Percentiles rank a stretch among this genome's conserved stretches.
Conservation (phyloP, 2,113 vertebrate species). For the Serranochromis macrocephalus region DNA sequence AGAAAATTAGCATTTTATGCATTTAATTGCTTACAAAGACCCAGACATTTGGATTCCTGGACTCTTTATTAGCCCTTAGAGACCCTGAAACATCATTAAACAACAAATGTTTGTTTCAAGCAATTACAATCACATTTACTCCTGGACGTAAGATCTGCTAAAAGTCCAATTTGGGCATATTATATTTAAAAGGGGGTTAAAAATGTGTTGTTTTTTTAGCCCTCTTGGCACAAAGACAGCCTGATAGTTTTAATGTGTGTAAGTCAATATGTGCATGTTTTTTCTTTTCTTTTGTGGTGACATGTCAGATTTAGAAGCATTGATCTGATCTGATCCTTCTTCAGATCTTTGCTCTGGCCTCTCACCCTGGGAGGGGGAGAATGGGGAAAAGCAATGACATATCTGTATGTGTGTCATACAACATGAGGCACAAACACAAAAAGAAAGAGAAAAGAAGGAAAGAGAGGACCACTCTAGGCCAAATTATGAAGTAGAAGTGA, state of each 20-base stretch:
- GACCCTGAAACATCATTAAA: neutral
- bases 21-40: slow-evolving; percentile 24
- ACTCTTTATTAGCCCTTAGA: slow-evolving; percentile 10
- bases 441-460: neutral
- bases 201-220: neutral
- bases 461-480: neutral
- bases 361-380: neutral
- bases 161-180: neutral
- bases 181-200: neutral
- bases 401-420: neutral
- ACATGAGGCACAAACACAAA: neutral
- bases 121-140: slow-evolving; percentile 3
- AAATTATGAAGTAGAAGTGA: neutral
- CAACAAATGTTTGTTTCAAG: neutral
- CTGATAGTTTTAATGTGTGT: neutral
- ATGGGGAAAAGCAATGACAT: neutral
- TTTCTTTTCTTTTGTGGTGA: neutral
- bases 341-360: neutral
- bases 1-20: neutral
- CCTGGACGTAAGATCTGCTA: neutral
- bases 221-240: neutral
- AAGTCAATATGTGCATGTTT: neutral
- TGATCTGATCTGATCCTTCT: neutral
- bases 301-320: neutral
- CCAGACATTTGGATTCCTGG: neutral